Base-by-base conservation (phyloP, 2,888 invertebrate species). In the Ypsolopha sequella region DNA sequence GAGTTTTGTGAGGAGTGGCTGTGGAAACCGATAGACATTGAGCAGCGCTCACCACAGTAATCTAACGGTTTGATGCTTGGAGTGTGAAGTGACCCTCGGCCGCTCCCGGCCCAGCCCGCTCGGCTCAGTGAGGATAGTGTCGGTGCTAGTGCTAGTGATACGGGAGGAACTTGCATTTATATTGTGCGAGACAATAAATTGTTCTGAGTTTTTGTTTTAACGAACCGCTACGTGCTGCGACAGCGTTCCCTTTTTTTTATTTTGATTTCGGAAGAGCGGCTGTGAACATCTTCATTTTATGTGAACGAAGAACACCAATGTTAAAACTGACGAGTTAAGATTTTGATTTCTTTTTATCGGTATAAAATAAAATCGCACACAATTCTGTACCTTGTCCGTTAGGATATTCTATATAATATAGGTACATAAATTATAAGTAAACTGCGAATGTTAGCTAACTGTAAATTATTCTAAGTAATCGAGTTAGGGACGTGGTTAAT, bases 151-250 rank as follows among this genome's bases (percentile, higher is more conserved):
- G 43, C 43, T 24, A 24, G 14, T 24, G 43, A 43, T 14, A 14
- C 11, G 8, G 6, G 24, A 43, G 43, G 14, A 36, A 48, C 48
- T 47, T 68, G 73, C 78, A 73, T 77, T 78, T 76, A 75, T 71
- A 47, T 47, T 48, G 82, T 80, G 82, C 81, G 85, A 82, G 85
- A 85, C 85, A 82, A 84, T 85, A 84, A 77, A 64, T 64, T 36
- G 38, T 6, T 38, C 24, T n/a, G n/a, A 48, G 14, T 7, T 48
- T 36, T 36, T 45, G n/a, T 38, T 38, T 9, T 9, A 3, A n/a
- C 39, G n/a, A 13, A 43, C 8, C 43, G 43, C 43, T 13, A 11
- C 34, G 34, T 35, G 46, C 35, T 46, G 46, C 46, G 39, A 36
- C 2, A 14, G 10, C 8, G 9, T 36, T 11, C 6, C n/a, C 39